Evolutionary conservation across 2,888 invertebrate species (phyloP), one percentile per base, ranked within the genome.

Genomic region (Marasmarcha lunaedactyla): DNA sequence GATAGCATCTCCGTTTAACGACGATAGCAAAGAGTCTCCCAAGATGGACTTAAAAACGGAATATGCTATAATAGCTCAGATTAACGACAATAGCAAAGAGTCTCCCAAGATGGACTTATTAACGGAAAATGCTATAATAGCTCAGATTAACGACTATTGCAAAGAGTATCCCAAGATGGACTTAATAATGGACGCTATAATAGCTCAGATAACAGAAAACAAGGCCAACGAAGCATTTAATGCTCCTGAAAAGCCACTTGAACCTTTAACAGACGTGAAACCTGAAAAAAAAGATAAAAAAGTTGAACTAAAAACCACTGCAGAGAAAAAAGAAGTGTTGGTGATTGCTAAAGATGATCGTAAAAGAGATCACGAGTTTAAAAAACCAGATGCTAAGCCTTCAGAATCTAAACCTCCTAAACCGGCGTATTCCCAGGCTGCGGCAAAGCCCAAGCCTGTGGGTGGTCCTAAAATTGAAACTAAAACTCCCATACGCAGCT

Each of bases 351-450:
- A 26, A 15, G 39, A 35, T 43, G 57, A 58, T 12, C 11, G 12
- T 1, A 62, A 62, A 42, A 56, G 45, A 52, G 51, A 26, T 36
- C 41, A 39, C 20, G 41, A 37, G 33, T 37, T 11, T 5, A 55
- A 64, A 46, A 69, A 71, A 7, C 43, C 38, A 9, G 59, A 63
- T 25, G 30, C 41, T 6, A 54, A 60, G 47, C 70, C 64, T 45
- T 13, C 41, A 26, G 71, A 73, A 27, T 35, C 15, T 0, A 73
- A 72, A 52, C 49, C 51, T 9, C 37, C 59, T 6, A 66, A 69
- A 48, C 74, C 84, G 2, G 84, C 84, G 14, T 84, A 84, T 51
- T 84, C 84, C 0, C 84, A 84, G 62, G 84, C 84, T 14, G 84
- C 84, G 25, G 83, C 85, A 15, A 84, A 84, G 54, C 84, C 84